A percentile compares a stretch with the other conserved stretches of the same genome.
Evolutionary conservation across 2,888 invertebrate genomes (phyloP).

Genomic region (Galeruca laticollis): DNA sequence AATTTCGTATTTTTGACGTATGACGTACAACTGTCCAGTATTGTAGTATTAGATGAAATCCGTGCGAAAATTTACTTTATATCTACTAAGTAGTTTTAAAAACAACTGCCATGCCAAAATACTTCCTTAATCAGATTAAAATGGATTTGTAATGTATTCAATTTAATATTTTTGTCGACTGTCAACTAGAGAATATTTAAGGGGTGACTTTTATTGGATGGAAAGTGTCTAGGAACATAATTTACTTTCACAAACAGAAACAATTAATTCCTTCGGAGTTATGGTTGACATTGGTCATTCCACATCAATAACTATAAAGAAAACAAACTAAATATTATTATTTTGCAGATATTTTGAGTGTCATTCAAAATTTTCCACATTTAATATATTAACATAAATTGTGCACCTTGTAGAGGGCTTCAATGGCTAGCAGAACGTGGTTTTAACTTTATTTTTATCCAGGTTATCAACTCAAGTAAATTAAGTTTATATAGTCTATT

Average conservation of each 20-base stretch:
- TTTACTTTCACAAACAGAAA: background rate
- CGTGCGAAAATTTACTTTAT: conserved; percentile 20
- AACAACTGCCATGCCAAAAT: conserved; percentile 48
- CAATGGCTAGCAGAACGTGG: too few species aligned
- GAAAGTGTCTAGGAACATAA: conserved; percentile 6
- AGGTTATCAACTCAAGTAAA: too few species aligned
- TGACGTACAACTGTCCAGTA: conserved; percentile 45
- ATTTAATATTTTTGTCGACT: conserved; percentile 25
- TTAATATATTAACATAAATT: too few species aligned
- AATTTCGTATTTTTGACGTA: conserved; percentile 2
- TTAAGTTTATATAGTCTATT: too few species aligned
- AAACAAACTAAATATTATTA: too few species aligned
- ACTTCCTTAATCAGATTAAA: conserved; percentile 31
- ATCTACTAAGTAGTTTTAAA: conserved; percentile 36
- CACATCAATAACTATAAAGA: too few species aligned
- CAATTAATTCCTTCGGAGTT: too few species aligned
- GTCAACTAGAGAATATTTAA: conserved; percentile 5
- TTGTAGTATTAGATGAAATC: conserved; percentile 44
- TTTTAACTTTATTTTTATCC: too few species aligned
- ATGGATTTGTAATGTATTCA: conserved; percentile 32
- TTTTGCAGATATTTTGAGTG: too few species aligned
- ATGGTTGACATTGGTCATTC: too few species aligned
- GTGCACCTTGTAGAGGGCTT: too few species aligned
- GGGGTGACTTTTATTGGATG: background rate
- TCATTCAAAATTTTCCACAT: too few species aligned